phyloP scores from a whole-genome alignment of 2,797 vertebrate species.

The Amphiprion clarkii region DNA sequence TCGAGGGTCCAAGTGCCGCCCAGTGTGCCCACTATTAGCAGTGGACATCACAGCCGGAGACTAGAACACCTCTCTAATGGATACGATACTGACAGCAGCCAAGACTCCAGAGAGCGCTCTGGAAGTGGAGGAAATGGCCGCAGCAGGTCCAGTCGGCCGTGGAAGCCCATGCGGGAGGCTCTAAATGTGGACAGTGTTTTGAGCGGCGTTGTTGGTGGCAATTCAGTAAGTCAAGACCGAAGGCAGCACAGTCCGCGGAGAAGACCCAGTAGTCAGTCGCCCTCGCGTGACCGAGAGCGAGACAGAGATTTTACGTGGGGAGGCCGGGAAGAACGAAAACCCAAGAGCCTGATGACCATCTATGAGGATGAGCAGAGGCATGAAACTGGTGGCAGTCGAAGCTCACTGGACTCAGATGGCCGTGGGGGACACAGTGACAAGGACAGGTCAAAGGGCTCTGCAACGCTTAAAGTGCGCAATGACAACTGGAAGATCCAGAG shows the following conservation, averaged over 20 bases:
- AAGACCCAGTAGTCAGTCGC: constrained; percentile 74
- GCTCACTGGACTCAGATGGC: constrained; percentile 89
- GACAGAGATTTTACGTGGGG: constrained; percentile 72
- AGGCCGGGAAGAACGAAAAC: constrained; percentile 86
- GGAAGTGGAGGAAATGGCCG: constrained; percentile 79
- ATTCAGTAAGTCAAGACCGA: constrained; percentile 63
- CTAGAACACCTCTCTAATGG: constrained; percentile 81
- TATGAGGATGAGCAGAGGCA: constrained; percentile 94
- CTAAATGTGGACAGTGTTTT: constrained; percentile 97
- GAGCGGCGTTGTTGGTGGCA: constrained; percentile 59
- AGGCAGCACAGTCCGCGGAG: constrained; percentile 86
- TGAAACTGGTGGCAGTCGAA: constrained; percentile 88
- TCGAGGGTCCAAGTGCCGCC: constrained; percentile 68
- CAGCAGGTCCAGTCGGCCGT: constrained; percentile 81
- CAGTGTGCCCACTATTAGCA: constrained; percentile 58
- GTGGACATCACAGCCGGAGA: constrained; percentile 53
- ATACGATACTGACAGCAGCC: constrained; percentile 94
- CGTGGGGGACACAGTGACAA: constrained; percentile 83
- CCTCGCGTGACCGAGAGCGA: constrained; percentile 57
- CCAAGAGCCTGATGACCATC: constrained; percentile 94
- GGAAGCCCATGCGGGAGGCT: constrained; percentile 93
- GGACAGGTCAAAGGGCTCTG: constrained; percentile 83
- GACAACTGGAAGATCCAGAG: constrained; percentile 94
- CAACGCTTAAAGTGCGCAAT: constrained; percentile 79
- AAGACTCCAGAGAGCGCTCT: constrained; percentile 87